Conservation (phyloP, 2,113 vertebrate genomes). For the Channa maculata region DNA sequence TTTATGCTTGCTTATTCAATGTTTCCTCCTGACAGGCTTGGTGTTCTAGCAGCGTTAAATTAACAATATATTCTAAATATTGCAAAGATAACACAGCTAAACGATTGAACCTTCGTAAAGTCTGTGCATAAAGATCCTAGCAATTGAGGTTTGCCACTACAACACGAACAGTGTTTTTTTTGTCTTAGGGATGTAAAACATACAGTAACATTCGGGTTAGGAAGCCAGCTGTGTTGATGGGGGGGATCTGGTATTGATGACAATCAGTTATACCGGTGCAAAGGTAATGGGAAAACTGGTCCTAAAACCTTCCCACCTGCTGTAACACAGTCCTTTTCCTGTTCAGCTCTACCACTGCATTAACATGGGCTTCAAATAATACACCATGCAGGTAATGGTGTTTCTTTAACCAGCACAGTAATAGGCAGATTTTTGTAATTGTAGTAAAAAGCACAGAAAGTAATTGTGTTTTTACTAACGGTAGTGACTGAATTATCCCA, state of each 20-base stretch:
- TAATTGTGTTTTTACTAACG: conserved; percentile 23
- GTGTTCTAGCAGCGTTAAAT: too few relatives aligned
- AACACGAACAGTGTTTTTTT: too few relatives aligned
- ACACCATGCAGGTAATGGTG: conserved; percentile 22
- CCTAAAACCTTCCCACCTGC: background rate
- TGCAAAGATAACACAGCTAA: too few relatives aligned
- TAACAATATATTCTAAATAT: too few relatives aligned
- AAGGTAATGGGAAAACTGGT: too few relatives aligned
- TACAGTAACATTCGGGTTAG: background rate
- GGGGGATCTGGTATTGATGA: background rate
- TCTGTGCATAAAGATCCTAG: too few relatives aligned
- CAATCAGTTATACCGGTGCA: background rate
- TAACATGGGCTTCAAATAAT: background rate
- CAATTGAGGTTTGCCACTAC: too few relatives aligned
- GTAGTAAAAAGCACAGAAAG: conserved; percentile 24
- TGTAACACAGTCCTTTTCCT: background rate
- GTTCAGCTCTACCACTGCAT: background rate
- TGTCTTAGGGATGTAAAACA: too few relatives aligned
- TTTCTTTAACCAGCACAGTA: background rate
- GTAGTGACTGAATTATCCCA: conserved; percentile 25
- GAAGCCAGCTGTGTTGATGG: background rate
- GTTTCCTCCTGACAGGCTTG: too few relatives aligned
- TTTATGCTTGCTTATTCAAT: too few relatives aligned
- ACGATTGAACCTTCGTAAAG: too few relatives aligned
- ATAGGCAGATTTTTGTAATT: background rate